These are phyloP conservation scores for Chiloscyllium punctatum DNA, from an alignment of 2,797 vertebrate species.

Conservation along the genomic window DNA sequence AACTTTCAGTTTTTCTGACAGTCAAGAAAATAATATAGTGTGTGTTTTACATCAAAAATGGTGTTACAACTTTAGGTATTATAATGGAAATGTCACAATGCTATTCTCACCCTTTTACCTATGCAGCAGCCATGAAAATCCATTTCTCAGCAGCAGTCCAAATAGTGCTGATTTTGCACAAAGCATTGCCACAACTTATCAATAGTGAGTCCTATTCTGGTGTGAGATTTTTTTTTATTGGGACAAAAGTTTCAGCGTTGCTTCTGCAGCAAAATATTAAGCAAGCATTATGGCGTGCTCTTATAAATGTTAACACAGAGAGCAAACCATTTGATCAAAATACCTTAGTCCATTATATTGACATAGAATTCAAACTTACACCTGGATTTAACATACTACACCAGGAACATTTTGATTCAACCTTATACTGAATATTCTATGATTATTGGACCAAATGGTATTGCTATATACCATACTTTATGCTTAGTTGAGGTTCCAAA, in stretches of 20 bases:
- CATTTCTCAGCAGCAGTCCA: too few species aligned
- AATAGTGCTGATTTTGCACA: background rate
- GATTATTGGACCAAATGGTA: background rate
- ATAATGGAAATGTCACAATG: background rate
- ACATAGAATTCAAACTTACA: background rate
- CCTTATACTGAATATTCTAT: background rate
- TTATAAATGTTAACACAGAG: background rate
- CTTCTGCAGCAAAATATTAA: background rate
- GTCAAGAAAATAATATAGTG: background rate
- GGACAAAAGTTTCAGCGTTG: background rate
- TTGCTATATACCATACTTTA: background rate
- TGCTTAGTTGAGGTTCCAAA: background rate
- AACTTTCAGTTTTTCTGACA: background rate
- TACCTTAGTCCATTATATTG: background rate
- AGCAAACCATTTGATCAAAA: background rate
- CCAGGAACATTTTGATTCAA: background rate
- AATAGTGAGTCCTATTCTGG: background rate
- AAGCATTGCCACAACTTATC: background rate
- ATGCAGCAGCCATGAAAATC: background rate
- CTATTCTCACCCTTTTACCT: background rate
- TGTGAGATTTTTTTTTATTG: background rate
- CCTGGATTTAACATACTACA: background rate
- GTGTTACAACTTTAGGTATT: background rate
- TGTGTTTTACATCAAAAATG: background rate
- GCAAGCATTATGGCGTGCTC: background rate